phyloP scores from a whole-genome alignment of 2,113 vertebrate genomes.

The Grus americana region DNA sequence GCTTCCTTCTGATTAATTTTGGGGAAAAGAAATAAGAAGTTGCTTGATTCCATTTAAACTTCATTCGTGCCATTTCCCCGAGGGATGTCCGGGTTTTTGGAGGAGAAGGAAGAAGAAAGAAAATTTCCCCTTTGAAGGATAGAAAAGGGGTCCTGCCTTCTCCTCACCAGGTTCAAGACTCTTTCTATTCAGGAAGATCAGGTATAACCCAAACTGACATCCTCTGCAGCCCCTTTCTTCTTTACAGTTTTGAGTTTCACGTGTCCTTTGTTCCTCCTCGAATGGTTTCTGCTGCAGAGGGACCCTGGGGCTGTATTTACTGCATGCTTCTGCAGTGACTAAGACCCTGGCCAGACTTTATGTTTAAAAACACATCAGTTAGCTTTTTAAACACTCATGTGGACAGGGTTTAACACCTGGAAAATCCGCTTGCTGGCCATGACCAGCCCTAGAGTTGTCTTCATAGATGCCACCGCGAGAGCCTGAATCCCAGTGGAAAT shows the following conservation, averaged over 20 bases:
- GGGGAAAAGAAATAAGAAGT: not conserved
- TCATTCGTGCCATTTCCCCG: not conserved
- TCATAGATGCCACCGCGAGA: not conserved
- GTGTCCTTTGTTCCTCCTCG: not conserved
- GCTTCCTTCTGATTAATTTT: not conserved
- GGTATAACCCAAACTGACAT: not conserved
- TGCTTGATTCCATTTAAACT: not conserved
- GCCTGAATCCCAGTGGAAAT: not conserved
- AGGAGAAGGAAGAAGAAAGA: not conserved
- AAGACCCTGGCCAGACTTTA: not conserved
- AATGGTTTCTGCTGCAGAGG: not conserved
- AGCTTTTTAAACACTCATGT: not conserved
- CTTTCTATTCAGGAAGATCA: not conserved
- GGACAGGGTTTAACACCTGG: not conserved
- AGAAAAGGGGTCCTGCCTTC: not conserved
- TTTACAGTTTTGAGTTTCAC: not conserved
- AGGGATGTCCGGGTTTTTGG: not conserved
- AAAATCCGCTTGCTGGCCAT: not conserved
- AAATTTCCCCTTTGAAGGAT: not conserved
- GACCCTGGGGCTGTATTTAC: not conserved
- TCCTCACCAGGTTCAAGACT: not conserved
- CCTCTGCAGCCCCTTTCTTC: not conserved
- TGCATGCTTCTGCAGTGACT: not conserved
- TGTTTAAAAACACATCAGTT: not conserved
- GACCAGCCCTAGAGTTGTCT: not conserved